Percentiles rank a stretch among this genome's conserved stretches.
Conservation (phyloP, 1,140 invertebrate species). For the Penaeus vannamei region DNA sequence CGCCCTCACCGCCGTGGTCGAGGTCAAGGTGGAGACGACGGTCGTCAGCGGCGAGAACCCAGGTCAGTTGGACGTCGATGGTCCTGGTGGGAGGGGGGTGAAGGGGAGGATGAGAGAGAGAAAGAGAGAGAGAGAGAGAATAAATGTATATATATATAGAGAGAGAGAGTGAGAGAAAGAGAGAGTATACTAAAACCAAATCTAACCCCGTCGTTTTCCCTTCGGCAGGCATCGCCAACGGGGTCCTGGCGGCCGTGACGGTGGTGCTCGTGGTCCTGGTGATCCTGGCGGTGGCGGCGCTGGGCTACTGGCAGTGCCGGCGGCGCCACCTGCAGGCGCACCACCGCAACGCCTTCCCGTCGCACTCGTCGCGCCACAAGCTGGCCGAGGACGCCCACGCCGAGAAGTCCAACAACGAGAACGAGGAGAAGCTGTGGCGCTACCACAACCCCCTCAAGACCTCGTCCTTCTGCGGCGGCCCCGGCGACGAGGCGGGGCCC, state of each 20-base stretch:
- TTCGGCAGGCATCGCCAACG: constrained; percentile 45
- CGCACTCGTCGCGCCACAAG: constrained; percentile 71
- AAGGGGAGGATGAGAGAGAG: too few species aligned
- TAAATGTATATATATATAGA: too few species aligned
- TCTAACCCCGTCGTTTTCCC: background rate
- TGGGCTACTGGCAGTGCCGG: constrained; percentile 73
- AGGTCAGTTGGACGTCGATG: constrained; percentile 69
- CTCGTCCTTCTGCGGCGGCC: constrained; percentile 71
- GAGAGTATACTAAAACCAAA: too few species aligned
- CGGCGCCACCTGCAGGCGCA: constrained; percentile 72
- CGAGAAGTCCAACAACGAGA: constrained; percentile 90
- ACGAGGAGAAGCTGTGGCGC: constrained; percentile 87
- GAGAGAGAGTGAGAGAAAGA: background rate
- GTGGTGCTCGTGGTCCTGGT: constrained; percentile 65
- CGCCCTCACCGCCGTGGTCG: constrained; percentile 82
- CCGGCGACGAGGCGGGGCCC: constrained; percentile 75
- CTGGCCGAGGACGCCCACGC: constrained; percentile 70
- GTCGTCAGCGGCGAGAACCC: constrained; percentile 76
- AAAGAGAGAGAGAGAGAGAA: too few species aligned
- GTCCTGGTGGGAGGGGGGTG: background rate
- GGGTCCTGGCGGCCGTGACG: constrained; percentile 62
- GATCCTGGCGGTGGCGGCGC: constrained; percentile 71
- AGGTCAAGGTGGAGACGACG: constrained; percentile 84
- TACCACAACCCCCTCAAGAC: constrained; percentile 71
- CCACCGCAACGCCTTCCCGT: constrained; percentile 71